These are phyloP conservation scores for Hypomecis atomaria DNA, from an alignment of 2,888 invertebrate genomes.

Conservation along the genomic window DNA sequence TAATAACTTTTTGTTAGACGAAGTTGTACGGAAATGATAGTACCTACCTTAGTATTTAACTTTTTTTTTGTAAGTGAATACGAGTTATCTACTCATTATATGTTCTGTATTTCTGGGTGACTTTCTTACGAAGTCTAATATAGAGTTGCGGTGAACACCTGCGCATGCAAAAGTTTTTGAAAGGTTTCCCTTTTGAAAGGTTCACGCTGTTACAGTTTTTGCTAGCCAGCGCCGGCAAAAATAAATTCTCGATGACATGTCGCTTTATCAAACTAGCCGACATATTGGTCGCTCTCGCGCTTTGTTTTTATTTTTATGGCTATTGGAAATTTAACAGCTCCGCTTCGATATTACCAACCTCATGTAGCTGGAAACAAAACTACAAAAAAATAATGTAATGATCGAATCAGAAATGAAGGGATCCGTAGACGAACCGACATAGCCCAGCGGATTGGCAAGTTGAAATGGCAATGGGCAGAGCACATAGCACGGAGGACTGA, in stretches of 20 bases:
- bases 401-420: too few relatives aligned
- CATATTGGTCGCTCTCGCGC: slow-evolving; percentile 20
- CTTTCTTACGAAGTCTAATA: slow-evolving; percentile 21
- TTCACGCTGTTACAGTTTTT: slow-evolving; percentile 27
- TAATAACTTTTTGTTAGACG: too few relatives aligned
- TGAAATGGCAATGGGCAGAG: too few relatives aligned
- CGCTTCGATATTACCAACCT: not conserved
- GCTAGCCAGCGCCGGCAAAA: slow-evolving; percentile 18
- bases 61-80: too few relatives aligned
- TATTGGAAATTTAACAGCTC: slow-evolving; percentile 16
- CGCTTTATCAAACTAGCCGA: slow-evolving; percentile 26
- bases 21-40: too few relatives aligned
- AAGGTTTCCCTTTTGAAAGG: slow-evolving; percentile 28
- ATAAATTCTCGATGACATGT: slow-evolving; percentile 25
- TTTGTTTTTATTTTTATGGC: slow-evolving; percentile 28
- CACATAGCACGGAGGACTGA: too few relatives aligned
- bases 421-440: too few relatives aligned
- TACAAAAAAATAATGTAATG: too few relatives aligned
- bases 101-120: slow-evolving; percentile 9
- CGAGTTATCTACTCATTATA: too few relatives aligned
- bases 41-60: too few relatives aligned
- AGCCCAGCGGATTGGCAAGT: too few relatives aligned
- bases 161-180: slow-evolving; percentile 30
- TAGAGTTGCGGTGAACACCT: slow-evolving; percentile 22
- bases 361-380: not conserved